Percentiles rank a stretch among this genome's conserved stretches.
Conservation (phyloP, 2,113 vertebrate genomes). For the Taxidea taxus region DNA sequence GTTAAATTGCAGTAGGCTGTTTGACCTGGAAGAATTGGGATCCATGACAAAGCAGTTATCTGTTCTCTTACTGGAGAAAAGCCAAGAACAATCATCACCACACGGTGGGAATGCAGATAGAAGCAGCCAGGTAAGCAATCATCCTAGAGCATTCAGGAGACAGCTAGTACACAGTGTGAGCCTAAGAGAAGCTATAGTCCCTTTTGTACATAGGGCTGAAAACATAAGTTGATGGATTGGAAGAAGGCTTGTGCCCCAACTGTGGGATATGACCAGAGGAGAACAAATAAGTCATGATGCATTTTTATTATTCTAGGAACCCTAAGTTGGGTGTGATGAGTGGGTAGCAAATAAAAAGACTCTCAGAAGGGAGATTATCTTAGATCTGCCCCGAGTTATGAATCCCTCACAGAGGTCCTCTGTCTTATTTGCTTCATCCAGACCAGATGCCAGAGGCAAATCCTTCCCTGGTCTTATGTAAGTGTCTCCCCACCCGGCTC, state of each 20-base stretch:
- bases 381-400: not conserved
- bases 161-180: accelerated
- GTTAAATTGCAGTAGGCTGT: not conserved
- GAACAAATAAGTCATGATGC: not conserved
- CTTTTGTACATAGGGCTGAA: not conserved
- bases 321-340: not conserved
- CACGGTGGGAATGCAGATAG: not conserved
- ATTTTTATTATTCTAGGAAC: not conserved
- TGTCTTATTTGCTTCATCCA: not conserved
- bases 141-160: too few relatives aligned
- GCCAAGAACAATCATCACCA: not conserved
- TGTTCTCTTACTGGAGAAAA: not conserved
- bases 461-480: not conserved
- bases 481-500: not conserved
- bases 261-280: not conserved
- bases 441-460: not conserved
- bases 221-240: not conserved
- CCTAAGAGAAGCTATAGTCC: not conserved
- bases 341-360: not conserved
- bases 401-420: not conserved
- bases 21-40: not conserved
- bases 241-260: not conserved
- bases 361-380: not conserved
- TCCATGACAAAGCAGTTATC: not conserved
- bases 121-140: not conserved